Percentiles rank a stretch among this genome's conserved stretches.
Evolutionary conservation across 1,140 invertebrate genomes (phyloP).

Genomic region (Calliopsis andreniformis): DNA sequence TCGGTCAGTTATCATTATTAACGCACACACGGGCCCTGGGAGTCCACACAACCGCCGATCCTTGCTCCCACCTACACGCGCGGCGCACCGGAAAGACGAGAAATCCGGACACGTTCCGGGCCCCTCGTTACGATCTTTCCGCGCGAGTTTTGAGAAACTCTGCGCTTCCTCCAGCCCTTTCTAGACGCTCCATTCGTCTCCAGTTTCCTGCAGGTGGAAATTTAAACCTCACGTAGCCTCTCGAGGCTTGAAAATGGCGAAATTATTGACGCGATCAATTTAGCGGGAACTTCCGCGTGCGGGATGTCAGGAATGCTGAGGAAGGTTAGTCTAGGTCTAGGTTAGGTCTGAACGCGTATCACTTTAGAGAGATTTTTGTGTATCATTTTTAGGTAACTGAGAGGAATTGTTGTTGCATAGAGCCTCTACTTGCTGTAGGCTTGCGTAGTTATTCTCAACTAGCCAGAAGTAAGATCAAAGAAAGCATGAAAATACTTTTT

Average conservation of each 20-base stretch:
- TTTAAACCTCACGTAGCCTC: too few species aligned
- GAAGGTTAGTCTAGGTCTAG: too few species aligned
- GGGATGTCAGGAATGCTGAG: background rate
- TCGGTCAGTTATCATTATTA: constrained; percentile 75
- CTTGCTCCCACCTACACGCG: constrained; percentile 45
- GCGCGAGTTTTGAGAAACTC: constrained; percentile 2
- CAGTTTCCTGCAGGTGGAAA: too few species aligned
- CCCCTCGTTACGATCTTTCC: background rate
- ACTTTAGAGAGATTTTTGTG: too few species aligned
- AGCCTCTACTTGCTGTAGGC: too few species aligned
- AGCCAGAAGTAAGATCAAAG: too few species aligned
- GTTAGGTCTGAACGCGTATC: too few species aligned
- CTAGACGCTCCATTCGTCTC: too few species aligned
- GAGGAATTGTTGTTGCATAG: too few species aligned
- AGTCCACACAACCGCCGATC: constrained; percentile 22
- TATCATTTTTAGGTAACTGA: too few species aligned
- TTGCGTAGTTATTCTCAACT: too few species aligned
- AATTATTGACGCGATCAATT: background rate
- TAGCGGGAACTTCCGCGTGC: constrained; percentile 8
- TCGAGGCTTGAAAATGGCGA: background rate
- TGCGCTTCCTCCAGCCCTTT: background rate
- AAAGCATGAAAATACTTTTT: too few species aligned
- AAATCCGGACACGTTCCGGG: constrained; percentile 30
- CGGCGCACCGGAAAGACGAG: constrained; percentile 28
- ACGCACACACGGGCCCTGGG: constrained; percentile 53